A percentile compares a stretch with the other conserved stretches of the same genome.
Conservation (phyloP, 2,797 vertebrate species). For the Ambastaia sidthimunki region DNA sequence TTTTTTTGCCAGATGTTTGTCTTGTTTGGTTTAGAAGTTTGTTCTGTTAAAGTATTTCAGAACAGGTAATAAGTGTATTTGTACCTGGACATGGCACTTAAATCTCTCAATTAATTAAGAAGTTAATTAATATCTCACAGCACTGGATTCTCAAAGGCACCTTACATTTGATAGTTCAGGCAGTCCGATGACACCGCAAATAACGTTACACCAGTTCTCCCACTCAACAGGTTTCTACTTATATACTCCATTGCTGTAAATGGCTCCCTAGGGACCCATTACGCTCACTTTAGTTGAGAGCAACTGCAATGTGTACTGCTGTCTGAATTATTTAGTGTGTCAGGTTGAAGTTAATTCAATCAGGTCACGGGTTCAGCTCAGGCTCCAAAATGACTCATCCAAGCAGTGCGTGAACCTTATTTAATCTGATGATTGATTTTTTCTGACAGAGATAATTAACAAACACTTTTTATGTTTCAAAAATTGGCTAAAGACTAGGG, state of each 20-base stretch:
- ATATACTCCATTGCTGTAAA: conserved; percentile 46
- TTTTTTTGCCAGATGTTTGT: too few species aligned
- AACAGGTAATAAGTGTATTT: too few species aligned
- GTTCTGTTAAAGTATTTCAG: too few species aligned
- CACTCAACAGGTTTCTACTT: conserved; percentile 41
- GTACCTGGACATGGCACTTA: too few species aligned
- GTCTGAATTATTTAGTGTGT: conserved; percentile 55
- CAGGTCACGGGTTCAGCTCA: conserved; percentile 53
- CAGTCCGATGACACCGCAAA: background rate
- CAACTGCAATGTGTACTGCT: conserved; percentile 35
- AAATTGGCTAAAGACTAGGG: background rate
- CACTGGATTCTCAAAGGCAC: background rate
- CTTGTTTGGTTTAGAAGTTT: too few species aligned
- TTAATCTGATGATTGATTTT: conserved; percentile 8
- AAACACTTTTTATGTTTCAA: background rate
- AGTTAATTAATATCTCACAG: background rate
- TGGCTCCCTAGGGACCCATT: conserved; percentile 54
- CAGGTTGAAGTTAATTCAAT: conserved; percentile 52
- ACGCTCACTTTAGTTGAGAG: conserved; percentile 56
- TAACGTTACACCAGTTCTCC: background rate
- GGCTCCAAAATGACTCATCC: conserved; percentile 24
- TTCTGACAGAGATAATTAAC: conserved; percentile 1
- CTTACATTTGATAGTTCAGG: background rate
- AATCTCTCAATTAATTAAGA: background rate
- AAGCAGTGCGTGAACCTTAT: background rate